A percentile compares a stretch with the other conserved stretches of the same genome.
phyloP scores from a whole-genome alignment of 2,888 invertebrate species.

The Phymatocera aterrima region DNA sequence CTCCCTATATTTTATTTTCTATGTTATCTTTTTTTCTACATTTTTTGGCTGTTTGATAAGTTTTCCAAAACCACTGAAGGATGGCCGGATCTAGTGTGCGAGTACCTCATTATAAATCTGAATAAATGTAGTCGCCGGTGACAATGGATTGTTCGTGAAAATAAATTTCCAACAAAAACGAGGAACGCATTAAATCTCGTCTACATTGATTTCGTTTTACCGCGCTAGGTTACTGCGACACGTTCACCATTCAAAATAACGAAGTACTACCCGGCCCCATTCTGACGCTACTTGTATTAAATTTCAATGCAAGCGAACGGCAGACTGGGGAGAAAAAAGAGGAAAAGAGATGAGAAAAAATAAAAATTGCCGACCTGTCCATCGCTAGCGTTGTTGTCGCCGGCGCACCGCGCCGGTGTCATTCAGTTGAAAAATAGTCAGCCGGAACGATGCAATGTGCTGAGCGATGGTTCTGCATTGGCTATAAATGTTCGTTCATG shows the following conservation, averaged over 20 bases:
- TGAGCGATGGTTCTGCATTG: neutral
- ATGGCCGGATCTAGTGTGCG: neutral
- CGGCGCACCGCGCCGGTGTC: no score
- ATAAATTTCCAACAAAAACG: conserved; percentile 1
- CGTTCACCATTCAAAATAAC: conserved; percentile 7
- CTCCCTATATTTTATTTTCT: neutral
- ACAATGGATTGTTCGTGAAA: neutral
- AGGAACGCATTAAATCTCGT: neutral
- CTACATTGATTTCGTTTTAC: neutral
- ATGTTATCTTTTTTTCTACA: neutral
- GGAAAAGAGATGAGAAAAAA: neutral
- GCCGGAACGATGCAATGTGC: neutral
- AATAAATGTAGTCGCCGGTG: conserved; percentile 5
- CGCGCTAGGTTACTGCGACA: conserved; percentile 3
- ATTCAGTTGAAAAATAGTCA: conserved; percentile 20
- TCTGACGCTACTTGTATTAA: conserved; percentile 10
- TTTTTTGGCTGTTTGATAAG: neutral
- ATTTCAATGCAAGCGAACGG: conserved; percentile 31
- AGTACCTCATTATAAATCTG: neutral
- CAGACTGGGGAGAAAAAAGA: neutral
- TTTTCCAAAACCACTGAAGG: neutral
- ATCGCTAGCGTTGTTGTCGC: conserved; percentile 7
- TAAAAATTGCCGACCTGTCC: neutral
- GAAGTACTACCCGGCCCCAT: conserved; percentile 9
- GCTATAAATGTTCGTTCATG: conserved; percentile 16